These are phyloP conservation scores for Passer montanus DNA, from an alignment of 2,113 vertebrate genomes.

Conservation along the genomic window DNA sequence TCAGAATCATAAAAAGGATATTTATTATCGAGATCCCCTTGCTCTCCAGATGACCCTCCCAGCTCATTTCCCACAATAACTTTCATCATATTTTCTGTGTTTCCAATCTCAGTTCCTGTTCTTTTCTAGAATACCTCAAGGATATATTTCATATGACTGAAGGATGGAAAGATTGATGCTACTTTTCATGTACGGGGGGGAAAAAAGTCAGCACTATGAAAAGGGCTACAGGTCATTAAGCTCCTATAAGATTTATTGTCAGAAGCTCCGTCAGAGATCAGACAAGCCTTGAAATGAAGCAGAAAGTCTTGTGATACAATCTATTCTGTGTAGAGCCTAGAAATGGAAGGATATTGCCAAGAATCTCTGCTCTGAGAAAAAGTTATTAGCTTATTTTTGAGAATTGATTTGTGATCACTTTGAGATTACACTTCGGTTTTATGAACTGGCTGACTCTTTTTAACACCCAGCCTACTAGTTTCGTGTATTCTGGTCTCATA, in stretches of 20 bases:
- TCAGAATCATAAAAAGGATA: background rate
- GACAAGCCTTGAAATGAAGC: background rate
- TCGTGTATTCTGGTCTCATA: background rate
- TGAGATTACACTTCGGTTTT: background rate
- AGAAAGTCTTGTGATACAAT: background rate
- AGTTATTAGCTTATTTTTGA: background rate
- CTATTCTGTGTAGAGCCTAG: background rate
- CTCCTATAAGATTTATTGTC: background rate
- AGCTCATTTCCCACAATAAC: background rate
- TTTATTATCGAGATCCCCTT: background rate
- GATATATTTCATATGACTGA: background rate
- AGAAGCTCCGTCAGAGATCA: background rate
- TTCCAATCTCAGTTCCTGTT: background rate
- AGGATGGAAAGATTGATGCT: background rate
- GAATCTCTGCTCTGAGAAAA: background rate
- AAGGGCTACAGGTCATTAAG: background rate
- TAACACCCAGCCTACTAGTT: background rate
- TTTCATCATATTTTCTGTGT: background rate
- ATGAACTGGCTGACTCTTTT: background rate
- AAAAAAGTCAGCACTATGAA: accelerated
- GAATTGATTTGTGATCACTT: background rate
- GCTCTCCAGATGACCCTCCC: background rate
- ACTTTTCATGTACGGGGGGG: accelerated
- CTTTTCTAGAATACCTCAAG: background rate
- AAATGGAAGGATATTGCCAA: background rate